Evolutionary conservation across 2,113 vertebrate species (phyloP), one percentile per base, ranked within the genome.

Genomic region (Actinemys pallida): DNA sequence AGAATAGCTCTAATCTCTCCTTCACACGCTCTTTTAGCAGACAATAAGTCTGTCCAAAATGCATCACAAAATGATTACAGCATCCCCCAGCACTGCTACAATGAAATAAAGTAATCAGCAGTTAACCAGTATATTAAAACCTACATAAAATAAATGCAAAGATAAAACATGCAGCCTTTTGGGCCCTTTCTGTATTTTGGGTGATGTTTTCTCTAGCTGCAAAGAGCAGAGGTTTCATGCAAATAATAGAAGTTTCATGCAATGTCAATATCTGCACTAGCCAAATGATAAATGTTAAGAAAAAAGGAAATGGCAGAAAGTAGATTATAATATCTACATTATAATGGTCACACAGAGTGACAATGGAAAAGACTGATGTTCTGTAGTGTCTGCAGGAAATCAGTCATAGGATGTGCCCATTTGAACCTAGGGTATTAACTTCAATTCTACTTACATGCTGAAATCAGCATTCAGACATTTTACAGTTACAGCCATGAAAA

Each of bases 271-370:
- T 54, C 89, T 92, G 90, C 87, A 69, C 8, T 10, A 87, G 47
- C 65, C 54, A 76, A 53, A 95, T 45, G 19, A 78, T 47, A 47
- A 86, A n/a, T 81, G 42, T 62, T 87, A 93, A 25, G 19, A 52
- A 92, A 86, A 91, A n/a, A 96, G 93, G 97, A 97, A 97, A 96
- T 94, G 94, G 94, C 90, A 96, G 85, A 92, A 1, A 1, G 57
- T n/a, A 95, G 95, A 95, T 69, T 69, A 69, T 94, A 96, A 96
- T 92, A 50, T 87, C 81, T 81, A 3, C 76, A 95, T 90, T 87
- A 90, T 62, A 80, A 35, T 0, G 4, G n/a, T 75, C 87, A 91
- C 81, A 87, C 57, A 90, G 83, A 95, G 72, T 8, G 85, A 94
- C 88, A 96, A 93, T 90, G 89, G 96, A 94, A 95, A 95, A 97